Base-by-base conservation (phyloP, 2,797 vertebrate genomes). In the Dendrocincla fuliginosa region DNA sequence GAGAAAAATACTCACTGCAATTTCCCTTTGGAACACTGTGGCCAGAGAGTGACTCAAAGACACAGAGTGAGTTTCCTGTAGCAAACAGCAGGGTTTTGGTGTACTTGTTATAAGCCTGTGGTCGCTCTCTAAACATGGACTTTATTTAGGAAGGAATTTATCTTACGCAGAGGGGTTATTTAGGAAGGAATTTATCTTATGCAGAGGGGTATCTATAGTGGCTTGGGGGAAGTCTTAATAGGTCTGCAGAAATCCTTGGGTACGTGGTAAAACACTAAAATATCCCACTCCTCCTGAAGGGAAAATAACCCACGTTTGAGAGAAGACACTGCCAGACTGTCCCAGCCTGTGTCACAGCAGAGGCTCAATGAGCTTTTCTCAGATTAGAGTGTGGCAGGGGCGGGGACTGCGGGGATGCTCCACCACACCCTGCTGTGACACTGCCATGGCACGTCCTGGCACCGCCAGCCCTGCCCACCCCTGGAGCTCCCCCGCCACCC, bases 201-300 rank as follows among this genome's bases (percentile, higher is more conserved):
- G 2, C 39, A 28, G n/a, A n/a, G 17, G 4, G 2, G 1, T 56
- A 27, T 50, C 46, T 37, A 0, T 28, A 49, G n/a, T 18, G 69
- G 17, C 59, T 76, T n/a, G 27, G 33, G 17, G 19, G 8, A 84
- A 86, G 25, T 37, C 18, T 35, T 87, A 53, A 11, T 10, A 4
- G 52, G 30, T 41, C 60, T 78, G 13, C 47, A 79, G 75, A 7
- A 13, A 44, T 9, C 9, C n/a, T 16, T 19, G 32, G 28, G 17
- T 7, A 8, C 0, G 0, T 1, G 6, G 22, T 60, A 33, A 60
- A 82, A 13, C 37, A 49, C 5, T 2, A 4, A 50, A 94, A 64
- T 0, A 0, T 27, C 10, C 25, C 35, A 27, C 85, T 76, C 5
- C 35, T 77, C 16, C 65, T 74, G 52, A 47, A 70, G 44, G 52